Evolutionary conservation across 2,888 invertebrate species (phyloP).

Genomic region (Callimorpha dominula): DNA sequence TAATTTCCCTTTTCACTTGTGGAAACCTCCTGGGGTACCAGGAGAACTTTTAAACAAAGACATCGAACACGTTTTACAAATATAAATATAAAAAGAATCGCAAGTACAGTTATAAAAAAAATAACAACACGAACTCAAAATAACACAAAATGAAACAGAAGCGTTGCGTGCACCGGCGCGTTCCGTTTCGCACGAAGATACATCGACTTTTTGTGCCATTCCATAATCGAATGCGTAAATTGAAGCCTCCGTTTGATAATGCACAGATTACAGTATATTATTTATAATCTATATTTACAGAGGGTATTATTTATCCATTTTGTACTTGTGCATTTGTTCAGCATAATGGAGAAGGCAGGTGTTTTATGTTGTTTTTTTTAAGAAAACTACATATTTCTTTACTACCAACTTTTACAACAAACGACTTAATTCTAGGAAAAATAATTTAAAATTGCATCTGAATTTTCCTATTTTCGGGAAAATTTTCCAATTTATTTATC

Average conservation of each 20-base stretch:
- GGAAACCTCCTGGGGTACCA: too few relatives aligned
- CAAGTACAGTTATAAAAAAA: constrained; percentile 8
- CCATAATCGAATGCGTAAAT: constrained; percentile 75
- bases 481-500: constrained; percentile 24
- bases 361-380: constrained; percentile 14
- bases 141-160: constrained; percentile 52
- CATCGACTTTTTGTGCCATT: constrained; percentile 64
- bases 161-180: constrained; percentile 75
- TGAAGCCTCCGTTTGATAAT: constrained; percentile 69
- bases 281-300: constrained; percentile 51
- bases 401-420: too few relatives aligned
- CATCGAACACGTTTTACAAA: not conserved
- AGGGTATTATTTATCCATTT: constrained; percentile 38
- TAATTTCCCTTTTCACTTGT: too few relatives aligned
- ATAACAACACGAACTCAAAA: constrained; percentile 23
- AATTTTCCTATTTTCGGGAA: too few relatives aligned
- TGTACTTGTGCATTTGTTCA: not conserved
- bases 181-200: constrained; percentile 72
- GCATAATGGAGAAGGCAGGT: not conserved
- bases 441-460: too few relatives aligned
- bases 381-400: too few relatives aligned
- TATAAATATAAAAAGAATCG: not conserved
- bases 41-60: not conserved
- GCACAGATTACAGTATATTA: constrained; percentile 57
- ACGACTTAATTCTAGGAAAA: too few relatives aligned